Base-by-base conservation (phyloP, 2,888 invertebrate genomes). In the Bursaphelenchus okinawaensis region DNA sequence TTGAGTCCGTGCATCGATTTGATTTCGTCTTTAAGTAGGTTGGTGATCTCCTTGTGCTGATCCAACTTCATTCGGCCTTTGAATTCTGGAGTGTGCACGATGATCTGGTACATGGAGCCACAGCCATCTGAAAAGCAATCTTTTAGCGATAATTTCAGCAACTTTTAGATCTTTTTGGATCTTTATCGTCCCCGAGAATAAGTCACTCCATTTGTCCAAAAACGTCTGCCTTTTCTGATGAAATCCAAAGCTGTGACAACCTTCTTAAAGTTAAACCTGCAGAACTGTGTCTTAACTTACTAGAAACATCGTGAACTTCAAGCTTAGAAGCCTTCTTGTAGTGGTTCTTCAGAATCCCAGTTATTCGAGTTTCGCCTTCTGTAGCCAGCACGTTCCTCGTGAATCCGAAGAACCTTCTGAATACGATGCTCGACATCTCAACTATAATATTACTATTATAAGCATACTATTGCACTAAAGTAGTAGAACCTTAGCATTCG, bases 1-100 rank as follows among this genome's bases (percentile, higher is more conserved):
- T 90, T 87, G 61, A 91, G 85, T 8, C 91, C 91, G 83, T 91
- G 91, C 89, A 91, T 91, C 77, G 88, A 87, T 75, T 89, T 89
- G 69, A 91, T 91, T 84, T 91, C 89, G 73, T 87, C 87, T 80
- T 89, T 89, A 51, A 91, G 85, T 50, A 63, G 63, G 6, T 64
- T 68, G n/a, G 75, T 80, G 26, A 79, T 74, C 29, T 69, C 59
- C 65, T 76, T 75, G 67, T 81, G 79, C 60, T 81, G 79, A 52
- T 79, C 71, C 7, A 85, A 80, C 54, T 80, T 83, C 50, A 81
- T 73, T 68, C 82, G 79, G 4, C 84, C 85, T 56, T 76, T 67
- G 72, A 85, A 85, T 60, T 84, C 83, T 52, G 77, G 74, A 7
- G 84, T 77, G 70, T 84, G 83, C 28, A 85, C 80, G 8, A 71